phyloP scores from a whole-genome alignment of 2,797 vertebrate species.

The Notoglanidium macrostoma region DNA sequence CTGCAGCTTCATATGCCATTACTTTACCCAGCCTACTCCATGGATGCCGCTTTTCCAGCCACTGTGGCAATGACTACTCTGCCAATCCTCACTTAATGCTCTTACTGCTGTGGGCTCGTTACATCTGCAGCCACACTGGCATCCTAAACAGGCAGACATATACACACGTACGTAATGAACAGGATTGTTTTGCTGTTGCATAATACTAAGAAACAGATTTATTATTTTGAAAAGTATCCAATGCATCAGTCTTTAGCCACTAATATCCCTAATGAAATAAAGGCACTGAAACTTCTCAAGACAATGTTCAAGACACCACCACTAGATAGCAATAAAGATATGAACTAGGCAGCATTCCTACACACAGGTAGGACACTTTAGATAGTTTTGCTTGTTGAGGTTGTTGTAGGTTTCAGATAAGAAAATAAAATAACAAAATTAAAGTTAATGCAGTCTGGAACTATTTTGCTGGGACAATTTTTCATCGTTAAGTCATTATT shows the following conservation, averaged over 20 bases:
- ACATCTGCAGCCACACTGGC: slow-evolving; percentile 29
- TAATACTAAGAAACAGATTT: background rate
- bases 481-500: background rate
- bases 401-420: background rate
- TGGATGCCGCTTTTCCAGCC: slow-evolving; percentile 22
- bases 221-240: background rate
- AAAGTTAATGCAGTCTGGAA: background rate
- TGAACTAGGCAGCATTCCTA: background rate
- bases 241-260: background rate
- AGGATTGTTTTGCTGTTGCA: background rate
- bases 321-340: background rate
- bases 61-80: slow-evolving; percentile 43
- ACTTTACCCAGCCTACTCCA: slow-evolving; percentile 44
- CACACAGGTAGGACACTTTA: background rate
- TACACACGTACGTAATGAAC: slow-evolving; percentile 15
- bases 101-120: slow-evolving; percentile 28
- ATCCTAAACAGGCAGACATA: slow-evolving; percentile 41
- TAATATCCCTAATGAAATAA: background rate
- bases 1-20: slow-evolving; percentile 7
- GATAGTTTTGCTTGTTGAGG: background rate
- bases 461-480: background rate
- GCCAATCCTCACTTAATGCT: slow-evolving; percentile 29
- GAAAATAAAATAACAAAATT: background rate
- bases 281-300: too few species aligned
- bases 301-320: background rate